Evolutionary conservation across 2,113 vertebrate species (phyloP), one percentile per base, ranked within the genome.

Genomic region (Rhinogobius similis): DNA sequence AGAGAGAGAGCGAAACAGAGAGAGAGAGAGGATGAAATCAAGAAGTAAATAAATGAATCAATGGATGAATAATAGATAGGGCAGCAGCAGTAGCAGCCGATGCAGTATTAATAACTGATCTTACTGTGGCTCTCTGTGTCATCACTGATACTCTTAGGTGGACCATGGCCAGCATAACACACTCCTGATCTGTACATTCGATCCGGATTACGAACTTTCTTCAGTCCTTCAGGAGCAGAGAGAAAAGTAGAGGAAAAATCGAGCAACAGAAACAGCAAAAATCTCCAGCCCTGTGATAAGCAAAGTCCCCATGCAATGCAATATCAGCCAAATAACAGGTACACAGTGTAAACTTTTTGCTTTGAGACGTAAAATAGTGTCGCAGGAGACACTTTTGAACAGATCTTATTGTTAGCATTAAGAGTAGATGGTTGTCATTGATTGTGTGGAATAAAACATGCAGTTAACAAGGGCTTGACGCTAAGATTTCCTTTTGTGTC

Each of bases 121-220:
- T 94, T 94, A 94, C 93, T 94, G 92, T 94, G 93, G 78, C 90
- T 93, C 90, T 94, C 92, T 91, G 91, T 92, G 92, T 93, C 93
- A 93, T 93, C 93, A 91, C 91, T 93, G 92, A 93, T 93, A 93
- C 91, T 93, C 93, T 94, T 94, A 92, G 93, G 89, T 91, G 92
- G 89, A 92, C 90, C 91, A 77, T 94, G 93, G 91, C 91, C 93
- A 89, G 92, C 91, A 92, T 92, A 94, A 92, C 92, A 93, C 91
- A 94, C 92, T 85, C 91, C 91, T 90, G 93, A 93, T 93, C 93
- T 93, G 93, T 93, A 93, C 93, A 94, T 94, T 93, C 92, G 92
- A 93, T 93, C 93, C 89, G 91, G 93, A 93, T 93, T 94, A 91
- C 92, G 92, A 91, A 93, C 92, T 94, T 93, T 94, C 93, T 94